These are phyloP conservation scores for Tipula lateralis DNA, from an alignment of 2,888 invertebrate genomes.

Conservation along the genomic window DNA sequence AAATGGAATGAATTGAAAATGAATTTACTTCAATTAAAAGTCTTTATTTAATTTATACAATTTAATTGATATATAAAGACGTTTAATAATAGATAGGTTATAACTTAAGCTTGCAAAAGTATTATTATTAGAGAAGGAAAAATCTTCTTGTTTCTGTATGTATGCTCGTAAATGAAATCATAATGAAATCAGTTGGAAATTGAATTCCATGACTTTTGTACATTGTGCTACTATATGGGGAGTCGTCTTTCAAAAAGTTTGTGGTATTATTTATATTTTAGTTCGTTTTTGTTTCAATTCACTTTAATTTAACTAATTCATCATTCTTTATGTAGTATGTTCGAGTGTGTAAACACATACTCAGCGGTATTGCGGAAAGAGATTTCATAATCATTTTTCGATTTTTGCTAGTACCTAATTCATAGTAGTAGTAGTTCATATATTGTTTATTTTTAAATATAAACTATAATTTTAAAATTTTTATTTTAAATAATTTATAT, in stretches of 20 bases:
- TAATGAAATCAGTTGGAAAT: slow-evolving; percentile 19
- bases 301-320: neutral
- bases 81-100: neutral
- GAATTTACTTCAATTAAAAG: neutral
- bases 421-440: neutral
- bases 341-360: neutral
- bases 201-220: neutral
- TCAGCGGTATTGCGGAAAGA: neutral
- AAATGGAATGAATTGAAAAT: neutral
- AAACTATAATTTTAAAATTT: neutral
- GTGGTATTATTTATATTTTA: neutral
- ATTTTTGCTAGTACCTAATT: neutral
- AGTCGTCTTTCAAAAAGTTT: neutral
- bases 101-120: neutral
- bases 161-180: neutral
- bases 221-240: neutral
- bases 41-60: neutral
- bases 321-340: neutral
- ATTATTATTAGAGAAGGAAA: neutral
- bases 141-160: neutral
- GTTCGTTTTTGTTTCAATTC: neutral
- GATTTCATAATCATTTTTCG: neutral
- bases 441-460: neutral
- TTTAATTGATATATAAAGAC: neutral
- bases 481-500: neutral